Evolutionary conservation across 1,140 invertebrate genomes (phyloP), one percentile per base, ranked within the genome.

Genomic region (Colletes gigas): DNA sequence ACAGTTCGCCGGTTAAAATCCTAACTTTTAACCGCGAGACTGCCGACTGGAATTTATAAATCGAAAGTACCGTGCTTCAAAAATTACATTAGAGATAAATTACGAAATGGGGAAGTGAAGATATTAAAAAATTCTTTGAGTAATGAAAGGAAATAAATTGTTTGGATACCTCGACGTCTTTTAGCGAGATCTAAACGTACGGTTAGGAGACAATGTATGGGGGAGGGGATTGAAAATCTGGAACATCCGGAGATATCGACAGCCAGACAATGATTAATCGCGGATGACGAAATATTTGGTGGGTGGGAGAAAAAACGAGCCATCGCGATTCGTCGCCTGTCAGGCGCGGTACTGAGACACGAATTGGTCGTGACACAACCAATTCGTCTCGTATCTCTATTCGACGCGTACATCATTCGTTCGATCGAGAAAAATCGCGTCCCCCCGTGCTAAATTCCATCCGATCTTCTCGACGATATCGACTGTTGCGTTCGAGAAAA

Each of bases 341-440:
- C 84, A 75, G 30, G 47, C 70, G 62, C 50, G 70, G 55, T 50
- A 52, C 39, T 7, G 75, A 75, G 71, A 79, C 55, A 62, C 76
- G 75, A 83, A 85, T 86, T 79, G 75, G 78, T 83, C 73, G 74
- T 82, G 79, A 79, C 83, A 63, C 72, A 54, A 62, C 52, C 65
- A 72, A 74, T 71, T 84, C 84, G 83, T 78, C 78, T 82, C 83
- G 83, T 85, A 81, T 75, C 83, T 70, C 71, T 59, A 63, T 83
- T 86, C 80, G 75, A 86, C 81, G 52, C 63, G 75, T 76, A 82
- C 76, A 76, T 86, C 83, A 86, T 85, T 85, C 84, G 85, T 79
- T 50, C 10, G 66, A 74, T 69, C 79, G 71, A 76, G 76, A 85
- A 86, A 85, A 86, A 86, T 86, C 71, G 79, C 44, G 59, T 47